Evolutionary conservation across 2,113 vertebrate genomes (phyloP), one percentile per base, ranked within the genome.

Genomic region (Monarcha castaneiventris): DNA sequence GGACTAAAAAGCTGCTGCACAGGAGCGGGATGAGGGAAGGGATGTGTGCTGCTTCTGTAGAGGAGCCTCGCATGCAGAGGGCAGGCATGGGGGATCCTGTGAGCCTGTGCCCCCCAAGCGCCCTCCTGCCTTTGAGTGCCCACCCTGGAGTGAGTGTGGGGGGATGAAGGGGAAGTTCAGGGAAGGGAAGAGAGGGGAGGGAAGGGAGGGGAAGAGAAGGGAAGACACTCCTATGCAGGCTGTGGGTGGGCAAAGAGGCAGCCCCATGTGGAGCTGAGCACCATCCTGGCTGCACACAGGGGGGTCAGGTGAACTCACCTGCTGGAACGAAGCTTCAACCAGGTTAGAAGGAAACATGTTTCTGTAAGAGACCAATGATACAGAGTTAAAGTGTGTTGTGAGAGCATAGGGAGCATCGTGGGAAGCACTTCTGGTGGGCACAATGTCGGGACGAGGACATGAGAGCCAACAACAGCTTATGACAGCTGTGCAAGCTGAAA

Each of bases 271-370:
- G 63, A 74, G 66, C 82, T 41, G 67, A 59, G 79, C n/a, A 30
- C 63, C 27, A 3, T n/a, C 61, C 46, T 41, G 27, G 41, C 44
- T 3, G 2, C 66, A 54, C 0, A 0, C 12, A 5, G 66, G 21
- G 44, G 41, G 19, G 11, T 23, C 2, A 4, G 44, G 30, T 9
- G 79, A 37, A 74, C 93, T 96, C 77, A 99, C 99, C 98, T 99
- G 99, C 94, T 99, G 98, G 88, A 99, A 99, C 0, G 99, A 99
- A 72, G 99, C 98, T 91, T 99, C 99, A 5, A 99, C 97, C 82
- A 99, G 97, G 66, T 99, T 99, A 17, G 99, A 98, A 67, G 99
- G 99, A 89, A 99, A 98, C 98, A 99, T 99, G 94, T 99, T 99
- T 89, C 99, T 99, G 96, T 44, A 93, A 90, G 67, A 97, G 58